Evolutionary conservation across 2,888 invertebrate species (phyloP).

Genomic region (Chirona hameri): DNA sequence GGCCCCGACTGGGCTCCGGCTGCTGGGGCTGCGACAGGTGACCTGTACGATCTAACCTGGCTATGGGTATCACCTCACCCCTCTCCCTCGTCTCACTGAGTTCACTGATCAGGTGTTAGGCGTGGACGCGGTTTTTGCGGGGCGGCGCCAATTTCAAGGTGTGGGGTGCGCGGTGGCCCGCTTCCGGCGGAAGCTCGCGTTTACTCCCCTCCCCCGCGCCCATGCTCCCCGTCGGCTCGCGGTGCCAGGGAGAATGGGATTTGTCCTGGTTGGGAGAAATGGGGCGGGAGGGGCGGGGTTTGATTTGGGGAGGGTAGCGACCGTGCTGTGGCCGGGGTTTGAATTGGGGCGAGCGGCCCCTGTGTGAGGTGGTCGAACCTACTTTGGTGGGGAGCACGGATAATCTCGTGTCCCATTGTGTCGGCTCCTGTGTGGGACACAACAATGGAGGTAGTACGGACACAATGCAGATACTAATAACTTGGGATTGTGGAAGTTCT

Average conservation of each 20-base stretch:
- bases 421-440: background rate
- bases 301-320: background rate
- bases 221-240: background rate
- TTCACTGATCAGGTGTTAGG: background rate
- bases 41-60: background rate
- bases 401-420: background rate
- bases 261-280: background rate
- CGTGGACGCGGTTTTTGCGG: background rate
- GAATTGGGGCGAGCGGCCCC: background rate
- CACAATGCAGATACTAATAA: background rate
- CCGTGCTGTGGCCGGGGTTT: background rate
- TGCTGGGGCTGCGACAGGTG: too few relatives aligned
- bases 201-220: background rate
- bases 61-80: background rate
- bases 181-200: slow-evolving; percentile 8
- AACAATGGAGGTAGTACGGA: background rate
- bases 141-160: background rate
- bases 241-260: background rate
- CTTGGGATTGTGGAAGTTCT: background rate
- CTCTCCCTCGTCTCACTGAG: background rate
- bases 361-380: background rate
- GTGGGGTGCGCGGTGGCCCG: background rate
- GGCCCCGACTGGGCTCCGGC: too few relatives aligned
- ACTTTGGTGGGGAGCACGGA: background rate
- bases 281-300: background rate